phyloP scores from a whole-genome alignment of 2,113 vertebrate species.

The Notarius quadriscutis region DNA sequence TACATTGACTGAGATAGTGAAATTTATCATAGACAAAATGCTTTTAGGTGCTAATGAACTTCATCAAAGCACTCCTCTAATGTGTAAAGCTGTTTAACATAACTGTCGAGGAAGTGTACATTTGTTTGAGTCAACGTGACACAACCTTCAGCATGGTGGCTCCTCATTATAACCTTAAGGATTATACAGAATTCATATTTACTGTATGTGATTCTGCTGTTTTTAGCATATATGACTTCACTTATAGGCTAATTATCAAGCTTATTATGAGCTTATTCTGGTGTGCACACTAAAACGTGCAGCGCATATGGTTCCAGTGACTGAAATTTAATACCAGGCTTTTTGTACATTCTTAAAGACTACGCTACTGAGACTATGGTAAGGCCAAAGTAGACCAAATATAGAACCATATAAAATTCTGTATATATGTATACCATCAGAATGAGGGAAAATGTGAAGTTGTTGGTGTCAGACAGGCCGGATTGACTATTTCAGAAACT shows the following conservation, averaged over 20 bases:
- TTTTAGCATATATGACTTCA: not conserved
- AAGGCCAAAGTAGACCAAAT: not conserved
- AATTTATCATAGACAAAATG: slow-evolving; percentile 28
- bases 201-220: not conserved
- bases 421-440: not conserved
- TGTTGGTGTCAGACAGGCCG: not conserved
- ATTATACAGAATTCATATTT: not conserved
- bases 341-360: no score
- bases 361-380: not conserved
- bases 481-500: not conserved
- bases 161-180: not conserved
- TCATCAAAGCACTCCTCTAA: slow-evolving; percentile 28
- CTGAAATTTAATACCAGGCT: not conserved
- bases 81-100: slow-evolving; percentile 7
- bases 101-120: not conserved
- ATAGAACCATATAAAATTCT: not conserved
- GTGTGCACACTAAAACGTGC: not conserved
- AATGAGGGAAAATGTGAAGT: not conserved
- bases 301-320: not conserved
- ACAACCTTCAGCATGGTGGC: not conserved
- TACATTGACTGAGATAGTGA: slow-evolving; percentile 9
- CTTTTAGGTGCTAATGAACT: slow-evolving; percentile 52
- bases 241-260: not conserved
- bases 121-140: not conserved
- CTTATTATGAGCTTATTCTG: not conserved